These are phyloP conservation scores for Pseudanteris insignis DNA, from an alignment of 2,888 invertebrate species.

Conservation along the genomic window DNA sequence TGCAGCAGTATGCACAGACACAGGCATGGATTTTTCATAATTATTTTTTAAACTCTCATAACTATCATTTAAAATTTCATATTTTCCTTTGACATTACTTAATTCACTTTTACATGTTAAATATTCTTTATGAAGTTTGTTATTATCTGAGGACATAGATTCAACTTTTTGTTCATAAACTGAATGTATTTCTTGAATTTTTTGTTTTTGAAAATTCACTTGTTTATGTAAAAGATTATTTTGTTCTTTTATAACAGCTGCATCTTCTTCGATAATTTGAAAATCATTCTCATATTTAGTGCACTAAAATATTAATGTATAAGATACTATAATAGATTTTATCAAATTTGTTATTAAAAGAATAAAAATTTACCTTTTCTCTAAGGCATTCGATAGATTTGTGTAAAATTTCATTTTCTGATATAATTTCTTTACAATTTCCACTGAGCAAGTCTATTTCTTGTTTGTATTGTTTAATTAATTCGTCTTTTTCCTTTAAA, in stretches of 20 bases:
- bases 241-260: conserved; percentile 59
- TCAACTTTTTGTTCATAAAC: conserved; percentile 79
- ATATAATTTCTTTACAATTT: conserved; percentile 76
- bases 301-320: no score
- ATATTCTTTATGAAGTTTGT: conserved; percentile 73
- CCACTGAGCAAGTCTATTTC: conserved; percentile 78
- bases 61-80: conserved; percentile 69
- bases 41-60: conserved; percentile 69
- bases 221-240: conserved; percentile 71
- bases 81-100: conserved; percentile 71
- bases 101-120: conserved; percentile 70
- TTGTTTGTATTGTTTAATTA: conserved; percentile 76
- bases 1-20: conserved; percentile 73
- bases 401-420: conserved; percentile 76
- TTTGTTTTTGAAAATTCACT: conserved; percentile 76
- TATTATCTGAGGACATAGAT: conserved; percentile 74
- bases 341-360: no score
- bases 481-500: conserved; percentile 77
- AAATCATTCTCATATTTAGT: conserved; percentile 57
- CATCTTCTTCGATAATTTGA: conserved; percentile 58
- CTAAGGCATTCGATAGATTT: conserved; percentile 69
- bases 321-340: no score
- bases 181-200: conserved; percentile 78
- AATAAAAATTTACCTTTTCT: conserved; percentile 59
- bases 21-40: conserved; percentile 71